Base-by-base conservation (phyloP, 2,888 invertebrate genomes). In the Coremacera marginata region DNA sequence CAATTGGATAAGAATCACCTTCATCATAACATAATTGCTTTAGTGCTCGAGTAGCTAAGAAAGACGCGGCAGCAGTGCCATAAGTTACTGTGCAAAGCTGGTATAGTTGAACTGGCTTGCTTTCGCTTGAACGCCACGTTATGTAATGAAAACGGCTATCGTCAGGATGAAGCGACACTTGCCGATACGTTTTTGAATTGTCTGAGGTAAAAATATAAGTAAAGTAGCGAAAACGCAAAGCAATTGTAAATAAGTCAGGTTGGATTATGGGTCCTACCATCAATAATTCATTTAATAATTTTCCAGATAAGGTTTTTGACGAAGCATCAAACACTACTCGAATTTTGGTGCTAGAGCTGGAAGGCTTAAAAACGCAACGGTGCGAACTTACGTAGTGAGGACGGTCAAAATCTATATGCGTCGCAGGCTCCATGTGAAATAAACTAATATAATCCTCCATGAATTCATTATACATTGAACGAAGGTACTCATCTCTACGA, bases 281-380 rank as follows among this genome's bases (percentile, higher is more conserved):
- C 2, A 72, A 37, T 51, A 77, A 70, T 3, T 77, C 77, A 62
- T 77, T 79, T 5, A 79, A 72, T 5, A 71, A 79, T 62, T 71
- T 71, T 2, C 77, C 75, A 11, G 74, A 71, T 57, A 67, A 51
- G 7, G 77, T 70, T 44, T 77, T 79, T 5, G 70, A 65, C 3
- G 77, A 49, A 0, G 68, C 77, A 57, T 78, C 74, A 31, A 68
- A 76, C 14, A 78, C 78, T 4, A 74, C 75, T 1, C 76, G 65
- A 16, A 72, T 19, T 25, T 79, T 75, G 55, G 79, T 79, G n/a
- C n/a, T n/a, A n/a, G n/a, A 68, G 34, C 77, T 79, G 11, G 75
- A n/a, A 25, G 37, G 51, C 19, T 77, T 76, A 51, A 70, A 62
- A 5, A 79, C 63, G 25, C 71, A 67, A 9, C 77, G 77, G 49